A percentile compares a stretch with the other conserved stretches of the same genome.
phyloP scores from a whole-genome alignment of 2,888 invertebrate genomes.

The Ornithoptera priamus region DNA sequence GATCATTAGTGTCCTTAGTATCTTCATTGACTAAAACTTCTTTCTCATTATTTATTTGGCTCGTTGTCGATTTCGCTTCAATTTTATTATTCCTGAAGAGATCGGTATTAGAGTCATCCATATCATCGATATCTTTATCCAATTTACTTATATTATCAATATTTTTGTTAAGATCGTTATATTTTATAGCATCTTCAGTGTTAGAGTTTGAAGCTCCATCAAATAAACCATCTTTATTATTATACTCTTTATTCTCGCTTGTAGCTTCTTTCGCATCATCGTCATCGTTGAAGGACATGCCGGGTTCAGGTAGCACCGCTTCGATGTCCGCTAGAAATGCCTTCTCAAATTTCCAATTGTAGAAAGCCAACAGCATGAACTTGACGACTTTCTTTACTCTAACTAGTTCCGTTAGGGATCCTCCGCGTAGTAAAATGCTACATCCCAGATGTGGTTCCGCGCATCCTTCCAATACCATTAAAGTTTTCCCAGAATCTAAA shows the following conservation, averaged over 20 bases:
- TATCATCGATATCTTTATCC: conserved; percentile 14
- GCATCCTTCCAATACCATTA: conserved; percentile 97
- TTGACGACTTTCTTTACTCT: conserved; percentile 91
- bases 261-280: conserved; percentile 32
- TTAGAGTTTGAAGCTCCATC: conserved; percentile 2
- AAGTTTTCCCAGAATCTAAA: conserved; percentile 86
- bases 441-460: conserved; percentile 90
- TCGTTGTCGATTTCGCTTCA: conserved; percentile 26
- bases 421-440: conserved; percentile 92
- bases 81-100: conserved; percentile 19
- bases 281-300: conserved; percentile 63
- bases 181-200: conserved; percentile 2
- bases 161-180: conserved; percentile 3
- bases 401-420: conserved; percentile 84
- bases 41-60: conserved; percentile 30
- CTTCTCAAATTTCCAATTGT: conserved; percentile 95
- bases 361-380: conserved; percentile 90
- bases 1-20: conserved; percentile 43
- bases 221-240: conserved; percentile 16
- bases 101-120: conserved; percentile 28
- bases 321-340: conserved; percentile 94
- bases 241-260: background rate
- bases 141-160: conserved; percentile 1
- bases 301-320: conserved; percentile 68
- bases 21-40: conserved; percentile 5